Evolutionary conservation across 1,140 invertebrate genomes (phyloP), one percentile per base, ranked within the genome.

Genomic region (Philaenus spumarius): DNA sequence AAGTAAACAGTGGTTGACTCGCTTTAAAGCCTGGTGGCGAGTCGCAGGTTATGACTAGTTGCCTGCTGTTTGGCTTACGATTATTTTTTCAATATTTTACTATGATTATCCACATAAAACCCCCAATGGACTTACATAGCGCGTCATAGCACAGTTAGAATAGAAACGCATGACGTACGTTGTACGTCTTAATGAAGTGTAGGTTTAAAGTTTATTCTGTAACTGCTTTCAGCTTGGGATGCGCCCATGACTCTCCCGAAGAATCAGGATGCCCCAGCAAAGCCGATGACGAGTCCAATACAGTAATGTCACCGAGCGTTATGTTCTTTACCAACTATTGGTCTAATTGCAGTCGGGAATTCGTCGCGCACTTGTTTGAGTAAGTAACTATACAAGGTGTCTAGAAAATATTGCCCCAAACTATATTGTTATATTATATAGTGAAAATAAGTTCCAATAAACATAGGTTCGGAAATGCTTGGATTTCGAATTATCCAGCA

Each of bases 341-440:
- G 85, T 87, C 85, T 2, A 73, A 73, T 22, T 87, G 85, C 64
- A 83, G 81, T 63, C 73, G 76, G 60, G 71, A 70, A 39, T 79
- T 81, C 64, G 83, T 87, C 46, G 84, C 79, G 1, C 72, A 78
- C 22, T 79, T 86, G 60, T 73, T 87, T 12, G 82, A 86, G 83
- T 86, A 9, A 15, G 48, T 51, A 6, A 5, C 30, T 5, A n/a
- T 37, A n/a, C 7, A 37, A 9, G 35, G 35, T 9, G 7, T 37
- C 9, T 37, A 9, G n/a, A 9, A 37, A 37, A 9, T 37, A 9
- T 37, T 37, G n/a, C 7, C n/a, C n/a, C n/a, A n/a, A n/a, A n/a
- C n/a, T n/a, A 37, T n/a, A 37, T n/a, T n/a, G 35, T 37, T n/a
- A 9, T n/a, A 9, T 7, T n/a, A 9, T 37, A 37, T 37, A 37